Conservation (phyloP, 2,113 vertebrate species). For the Perca fluviatilis region DNA sequence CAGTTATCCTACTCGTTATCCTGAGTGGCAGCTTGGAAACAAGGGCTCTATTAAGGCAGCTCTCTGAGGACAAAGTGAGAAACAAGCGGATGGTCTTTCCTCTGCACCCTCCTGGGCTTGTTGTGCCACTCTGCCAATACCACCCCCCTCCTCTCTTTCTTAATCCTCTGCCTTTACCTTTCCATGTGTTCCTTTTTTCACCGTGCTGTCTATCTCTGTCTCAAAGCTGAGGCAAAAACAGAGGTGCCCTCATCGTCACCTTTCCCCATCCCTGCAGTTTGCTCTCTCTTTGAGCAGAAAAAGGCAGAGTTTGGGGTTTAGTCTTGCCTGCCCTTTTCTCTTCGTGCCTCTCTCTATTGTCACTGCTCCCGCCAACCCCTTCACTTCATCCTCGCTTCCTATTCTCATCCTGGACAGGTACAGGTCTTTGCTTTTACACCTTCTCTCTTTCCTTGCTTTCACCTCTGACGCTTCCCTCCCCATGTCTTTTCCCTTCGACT, state of each 20-base stretch:
- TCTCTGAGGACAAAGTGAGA: slow-evolving; percentile 65
- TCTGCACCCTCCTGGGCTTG: slow-evolving; percentile 57
- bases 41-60: slow-evolving; percentile 73
- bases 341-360: slow-evolving; percentile 34
- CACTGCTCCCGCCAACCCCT: slow-evolving; percentile 24
- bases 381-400: slow-evolving; percentile 20
- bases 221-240: slow-evolving; percentile 48
- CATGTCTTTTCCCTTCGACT: slow-evolving; percentile 37
- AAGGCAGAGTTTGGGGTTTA: slow-evolving; percentile 39
- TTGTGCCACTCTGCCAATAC: slow-evolving; percentile 48
- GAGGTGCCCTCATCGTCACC: slow-evolving; percentile 23
- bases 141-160: slow-evolving; percentile 23
- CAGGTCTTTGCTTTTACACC: slow-evolving; percentile 34
- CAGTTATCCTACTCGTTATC: slow-evolving; percentile 75
- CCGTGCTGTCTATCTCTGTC: slow-evolving; percentile 11
- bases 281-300: slow-evolving; percentile 45
- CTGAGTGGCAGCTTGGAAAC: slow-evolving; percentile 79
- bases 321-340: slow-evolving; percentile 14
- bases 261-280: slow-evolving; percentile 39
- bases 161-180: slow-evolving; percentile 49
- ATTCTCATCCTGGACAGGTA: slow-evolving; percentile 32
- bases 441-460: neutral
- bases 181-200: slow-evolving; percentile 3
- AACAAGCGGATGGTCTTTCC: slow-evolving; percentile 33
- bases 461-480: neutral